phyloP scores from a whole-genome alignment of 92 coral and sea anemone genomes.

The Siderastrea siderea region DNA sequence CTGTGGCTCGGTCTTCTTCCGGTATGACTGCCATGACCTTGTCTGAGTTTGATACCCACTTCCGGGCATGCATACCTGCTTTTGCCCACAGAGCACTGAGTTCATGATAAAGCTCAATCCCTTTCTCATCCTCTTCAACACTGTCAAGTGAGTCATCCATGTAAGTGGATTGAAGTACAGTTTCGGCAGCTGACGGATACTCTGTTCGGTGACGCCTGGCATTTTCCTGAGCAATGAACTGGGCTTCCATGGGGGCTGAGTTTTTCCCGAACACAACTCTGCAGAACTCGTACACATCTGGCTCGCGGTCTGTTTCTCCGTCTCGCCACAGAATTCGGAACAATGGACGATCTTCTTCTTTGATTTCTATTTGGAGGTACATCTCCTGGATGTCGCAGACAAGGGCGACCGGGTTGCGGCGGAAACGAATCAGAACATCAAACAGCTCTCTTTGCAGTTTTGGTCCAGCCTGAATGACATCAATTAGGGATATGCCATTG shows the following conservation, averaged over 20 bases:
- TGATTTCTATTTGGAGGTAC: conserved; percentile 61
- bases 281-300: conserved; percentile 54
- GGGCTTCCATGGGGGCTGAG: conserved; percentile 64
- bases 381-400: conserved; percentile 67
- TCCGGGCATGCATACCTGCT: conserved; percentile 73
- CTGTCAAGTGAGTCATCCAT: conserved; percentile 70
- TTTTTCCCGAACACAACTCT: conserved; percentile 64
- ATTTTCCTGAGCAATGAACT: conserved; percentile 74
- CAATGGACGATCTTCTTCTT: conserved; percentile 48
- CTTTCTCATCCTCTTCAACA: conserved; percentile 50
- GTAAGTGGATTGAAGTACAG: conserved; percentile 62
- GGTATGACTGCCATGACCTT: conserved; percentile 58
- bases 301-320: conserved; percentile 26
- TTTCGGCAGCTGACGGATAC: conserved; percentile 63
- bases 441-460: conserved; percentile 67
- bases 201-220: conserved; percentile 48
- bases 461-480: conserved; percentile 72
- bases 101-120: conserved; percentile 68
- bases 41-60: conserved; percentile 65
- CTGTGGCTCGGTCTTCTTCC: conserved; percentile 62
- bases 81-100: conserved; percentile 43
- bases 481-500: conserved; percentile 59
- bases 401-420: conserved; percentile 55
- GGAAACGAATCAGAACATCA: conserved; percentile 70
- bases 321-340: conserved; percentile 61